Base-by-base conservation (phyloP, 2,113 vertebrate genomes). In the Colaptes auratus region DNA sequence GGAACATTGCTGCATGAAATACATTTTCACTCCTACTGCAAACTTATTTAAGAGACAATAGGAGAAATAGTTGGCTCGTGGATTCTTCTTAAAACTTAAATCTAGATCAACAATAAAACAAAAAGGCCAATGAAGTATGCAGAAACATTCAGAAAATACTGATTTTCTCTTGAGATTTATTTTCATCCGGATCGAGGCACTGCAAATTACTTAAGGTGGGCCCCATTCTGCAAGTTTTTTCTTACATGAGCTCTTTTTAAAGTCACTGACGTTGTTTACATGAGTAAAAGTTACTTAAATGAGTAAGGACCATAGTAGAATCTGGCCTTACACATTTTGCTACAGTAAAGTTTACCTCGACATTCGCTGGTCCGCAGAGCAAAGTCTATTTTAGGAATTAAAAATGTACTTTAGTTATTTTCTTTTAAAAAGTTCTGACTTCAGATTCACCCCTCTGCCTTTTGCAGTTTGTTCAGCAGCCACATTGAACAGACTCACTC, bases 11-110 rank as follows among this genome's bases (percentile, higher is more conserved):
- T 93, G 70, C 75, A 58, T 82, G 82, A 91, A 89, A 76, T 89
- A 84, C 35, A 2, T 77, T 93, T 71, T 77, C 91, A 82, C 33
- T 91, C 82, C 83, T 93, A 56, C 53, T 90, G 58, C 89, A 95
- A 92, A 90, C 84, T 96, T 95, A 84, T 89, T 95, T 77, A 86
- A 91, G 92, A 96, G 78, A 95, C 94, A 96, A 96, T 92, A 93
- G 77, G 21, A 72, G 66, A 91, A 93, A 95, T 48, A 88, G 71
- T 64, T 88, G 91, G 78, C 83, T 30, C 31, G 13, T 3, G 3
- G 35, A 61, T 89, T 92, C 48, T 61, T 75, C 73, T 92, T 75
- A 84, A 88, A 93, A 73, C 50, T 77, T 74, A 90, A 86, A 90
- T 91, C 65, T 74, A 77, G 65, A 91, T 66, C 19, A 44, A 77